These are phyloP conservation scores for Apotomis betuletana DNA, from an alignment of 2,888 invertebrate genomes.

Conservation along the genomic window DNA sequence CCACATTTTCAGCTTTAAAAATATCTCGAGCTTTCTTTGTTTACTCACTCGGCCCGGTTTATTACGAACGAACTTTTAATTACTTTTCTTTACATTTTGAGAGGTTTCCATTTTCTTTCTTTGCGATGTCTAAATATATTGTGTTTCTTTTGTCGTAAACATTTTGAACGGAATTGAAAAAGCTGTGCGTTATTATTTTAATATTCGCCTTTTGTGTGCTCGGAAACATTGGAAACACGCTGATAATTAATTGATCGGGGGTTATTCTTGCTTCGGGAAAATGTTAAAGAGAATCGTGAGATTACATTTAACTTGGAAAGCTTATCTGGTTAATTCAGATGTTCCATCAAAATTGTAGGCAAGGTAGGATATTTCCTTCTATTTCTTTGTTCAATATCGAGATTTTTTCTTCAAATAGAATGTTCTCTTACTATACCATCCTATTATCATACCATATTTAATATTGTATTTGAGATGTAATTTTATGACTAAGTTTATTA, in stretches of 20 bases:
- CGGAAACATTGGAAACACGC: not conserved
- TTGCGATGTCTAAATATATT: conserved; percentile 39
- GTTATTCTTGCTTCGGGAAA: not conserved
- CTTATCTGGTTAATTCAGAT: too few species aligned
- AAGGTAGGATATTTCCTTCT: too few species aligned
- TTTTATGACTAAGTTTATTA: too few species aligned
- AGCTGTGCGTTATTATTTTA: conserved; percentile 34
- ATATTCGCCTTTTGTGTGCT: conserved; percentile 14
- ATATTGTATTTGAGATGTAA: too few species aligned
- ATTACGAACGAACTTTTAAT: conserved; percentile 65
- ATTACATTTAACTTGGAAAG: not conserved
- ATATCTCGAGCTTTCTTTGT: conserved; percentile 57
- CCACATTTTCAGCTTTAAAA: conserved; percentile 42
- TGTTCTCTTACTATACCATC: too few species aligned
- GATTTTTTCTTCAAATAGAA: too few species aligned
- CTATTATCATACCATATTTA: too few species aligned
- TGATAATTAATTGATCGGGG: not conserved
- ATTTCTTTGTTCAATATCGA: too few species aligned
- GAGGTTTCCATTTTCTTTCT: conserved; percentile 58
- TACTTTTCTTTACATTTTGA: conserved; percentile 64
- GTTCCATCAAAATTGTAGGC: too few species aligned
- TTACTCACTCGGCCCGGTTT: conserved; percentile 47
- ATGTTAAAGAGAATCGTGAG: not conserved
- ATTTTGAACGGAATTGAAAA: conserved; percentile 27
- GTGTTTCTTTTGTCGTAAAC: conserved; percentile 45